phyloP scores from a whole-genome alignment of 2,888 invertebrate genomes.

The Phytoseiulus persimilis region DNA sequence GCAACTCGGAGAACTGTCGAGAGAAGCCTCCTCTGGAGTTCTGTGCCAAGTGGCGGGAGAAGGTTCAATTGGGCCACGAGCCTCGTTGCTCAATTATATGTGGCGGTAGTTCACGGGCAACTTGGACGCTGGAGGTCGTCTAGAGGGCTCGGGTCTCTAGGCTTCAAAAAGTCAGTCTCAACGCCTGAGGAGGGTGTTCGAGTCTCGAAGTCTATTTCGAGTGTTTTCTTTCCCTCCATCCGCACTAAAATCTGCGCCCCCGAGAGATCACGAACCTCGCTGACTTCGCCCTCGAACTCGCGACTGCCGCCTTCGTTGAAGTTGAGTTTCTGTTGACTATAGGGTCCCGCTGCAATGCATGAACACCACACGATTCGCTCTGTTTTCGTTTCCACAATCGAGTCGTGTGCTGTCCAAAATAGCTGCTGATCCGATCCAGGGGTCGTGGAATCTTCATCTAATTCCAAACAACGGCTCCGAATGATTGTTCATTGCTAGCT shows the following conservation, averaged over 20 bases:
- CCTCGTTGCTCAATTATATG: too few relatives aligned
- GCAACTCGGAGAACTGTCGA: too few relatives aligned
- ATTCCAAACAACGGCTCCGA: neutral
- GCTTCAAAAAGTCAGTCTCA: too few relatives aligned
- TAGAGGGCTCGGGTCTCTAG: too few relatives aligned
- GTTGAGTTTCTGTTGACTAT: neutral
- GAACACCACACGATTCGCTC: neutral
- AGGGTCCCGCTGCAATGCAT: neutral
- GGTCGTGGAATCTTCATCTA: neutral
- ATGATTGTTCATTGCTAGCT: neutral
- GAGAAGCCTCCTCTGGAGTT: too few relatives aligned
- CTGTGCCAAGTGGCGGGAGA: too few relatives aligned
- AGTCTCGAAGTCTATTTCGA: neutral
- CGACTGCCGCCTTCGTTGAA: neutral
- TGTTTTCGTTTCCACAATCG: neutral
- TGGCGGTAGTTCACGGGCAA: too few relatives aligned
- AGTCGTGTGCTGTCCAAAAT: neutral
- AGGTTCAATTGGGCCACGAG: too few relatives aligned
- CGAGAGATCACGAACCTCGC: neutral
- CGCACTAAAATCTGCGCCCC: neutral
- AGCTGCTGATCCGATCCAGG: neutral
- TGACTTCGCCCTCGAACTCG: neutral
- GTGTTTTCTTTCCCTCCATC: neutral
- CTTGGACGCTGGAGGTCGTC: too few relatives aligned
- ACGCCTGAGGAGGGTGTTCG: neutral